phyloP scores from a whole-genome alignment of 2,888 invertebrate species.

The Arrhopalites spinosus region DNA sequence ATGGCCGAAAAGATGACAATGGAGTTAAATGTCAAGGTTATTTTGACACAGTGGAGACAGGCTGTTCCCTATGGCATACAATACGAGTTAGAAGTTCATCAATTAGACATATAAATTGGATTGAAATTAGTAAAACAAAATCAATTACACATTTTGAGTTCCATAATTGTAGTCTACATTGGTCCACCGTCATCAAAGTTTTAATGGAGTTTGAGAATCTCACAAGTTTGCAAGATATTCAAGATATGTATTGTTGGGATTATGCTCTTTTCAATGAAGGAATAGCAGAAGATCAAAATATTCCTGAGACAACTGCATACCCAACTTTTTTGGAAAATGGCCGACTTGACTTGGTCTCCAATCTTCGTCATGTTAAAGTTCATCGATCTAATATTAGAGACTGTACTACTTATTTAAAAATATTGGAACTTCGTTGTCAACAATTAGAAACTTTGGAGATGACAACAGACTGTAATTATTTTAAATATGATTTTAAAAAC shows the following conservation, averaged over 20 bases:
- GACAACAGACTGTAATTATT: constrained; percentile 52
- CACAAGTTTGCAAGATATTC: constrained; percentile 44
- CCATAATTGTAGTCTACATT: constrained; percentile 52
- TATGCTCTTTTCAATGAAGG: constrained; percentile 47
- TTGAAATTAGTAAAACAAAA: constrained; percentile 34
- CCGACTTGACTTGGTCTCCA: constrained; percentile 39
- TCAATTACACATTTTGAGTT: constrained; percentile 51
- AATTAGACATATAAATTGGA: constrained; percentile 46
- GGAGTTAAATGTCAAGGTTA: constrained; percentile 44
- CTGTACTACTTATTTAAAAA: constrained; percentile 53
- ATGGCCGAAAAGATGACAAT: constrained; percentile 51
- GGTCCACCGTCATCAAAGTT: constrained; percentile 49
- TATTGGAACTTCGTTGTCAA: constrained; percentile 40
- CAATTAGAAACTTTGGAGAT: constrained; percentile 45
- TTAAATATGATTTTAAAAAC: too few species aligned
- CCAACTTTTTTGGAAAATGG: constrained; percentile 37
- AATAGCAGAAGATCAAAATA: constrained; percentile 51
- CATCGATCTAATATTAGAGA: constrained; percentile 53
- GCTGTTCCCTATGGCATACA: constrained; percentile 45
- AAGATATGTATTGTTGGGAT: constrained; percentile 53
- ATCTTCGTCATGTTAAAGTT: constrained; percentile 41
- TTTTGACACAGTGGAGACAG: constrained; percentile 43
- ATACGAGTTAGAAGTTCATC: constrained; percentile 36
- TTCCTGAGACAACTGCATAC: constrained; percentile 45
- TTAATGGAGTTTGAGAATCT: constrained; percentile 50